Percentiles rank a stretch among this genome's conserved stretches.
Conservation (phyloP, 1,140 invertebrate species). For the Brachionus asplanchnoidis region DNA sequence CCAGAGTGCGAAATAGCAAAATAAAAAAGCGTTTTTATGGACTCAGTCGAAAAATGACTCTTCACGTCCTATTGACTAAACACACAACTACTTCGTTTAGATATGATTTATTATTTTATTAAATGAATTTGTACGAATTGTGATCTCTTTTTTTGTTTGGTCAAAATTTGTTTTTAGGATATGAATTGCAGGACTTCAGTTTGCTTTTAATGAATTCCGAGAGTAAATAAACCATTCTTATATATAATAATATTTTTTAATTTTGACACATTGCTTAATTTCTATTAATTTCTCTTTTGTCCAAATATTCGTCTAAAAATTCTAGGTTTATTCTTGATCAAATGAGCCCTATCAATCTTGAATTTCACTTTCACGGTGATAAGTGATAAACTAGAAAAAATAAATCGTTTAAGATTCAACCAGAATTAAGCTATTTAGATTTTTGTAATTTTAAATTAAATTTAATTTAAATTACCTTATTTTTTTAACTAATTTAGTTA, state of each 20-base stretch:
- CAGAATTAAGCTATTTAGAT: neutral
- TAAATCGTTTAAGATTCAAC: neutral
- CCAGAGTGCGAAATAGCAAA: neutral
- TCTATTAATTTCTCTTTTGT: neutral
- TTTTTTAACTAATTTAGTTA: too few relatives aligned
- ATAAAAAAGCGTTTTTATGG: constrained; percentile 14
- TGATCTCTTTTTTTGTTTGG: neutral
- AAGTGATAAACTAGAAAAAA: neutral
- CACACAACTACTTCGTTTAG: neutral
- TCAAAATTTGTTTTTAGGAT: neutral
- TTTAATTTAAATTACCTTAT: too few relatives aligned
- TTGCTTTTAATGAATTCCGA: neutral
- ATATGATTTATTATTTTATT: constrained; percentile 14
- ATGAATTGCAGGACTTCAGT: neutral
- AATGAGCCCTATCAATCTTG: neutral
- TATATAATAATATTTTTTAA: neutral
- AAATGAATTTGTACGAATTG: constrained; percentile 25
- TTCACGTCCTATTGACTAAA: neutral
- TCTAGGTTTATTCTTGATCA: neutral
- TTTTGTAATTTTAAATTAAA: neutral
- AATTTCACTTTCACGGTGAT: neutral
- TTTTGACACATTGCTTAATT: neutral
- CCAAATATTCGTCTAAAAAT: neutral
- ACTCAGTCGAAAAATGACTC: neutral
- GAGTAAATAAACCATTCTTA: neutral